Evolutionary conservation across 2,888 invertebrate species (phyloP).

Genomic region (Lochmaea capreae): DNA sequence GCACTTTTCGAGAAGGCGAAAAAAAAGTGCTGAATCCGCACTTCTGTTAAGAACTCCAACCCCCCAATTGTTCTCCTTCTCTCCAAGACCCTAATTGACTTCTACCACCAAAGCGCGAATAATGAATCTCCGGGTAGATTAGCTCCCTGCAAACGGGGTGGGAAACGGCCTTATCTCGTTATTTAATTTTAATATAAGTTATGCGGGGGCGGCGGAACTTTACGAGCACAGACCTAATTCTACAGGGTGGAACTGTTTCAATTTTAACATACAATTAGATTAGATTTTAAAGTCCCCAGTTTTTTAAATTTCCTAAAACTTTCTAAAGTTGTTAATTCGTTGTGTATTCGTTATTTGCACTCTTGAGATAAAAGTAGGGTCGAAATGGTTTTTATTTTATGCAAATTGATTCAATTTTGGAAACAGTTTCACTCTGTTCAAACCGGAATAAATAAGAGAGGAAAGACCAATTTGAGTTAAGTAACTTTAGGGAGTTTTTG

Average conservation of each 20-base stretch:
- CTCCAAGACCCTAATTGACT: slow-evolving; percentile 41
- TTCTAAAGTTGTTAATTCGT: no score
- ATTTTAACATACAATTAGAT: neutral
- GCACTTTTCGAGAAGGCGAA: slow-evolving; percentile 12
- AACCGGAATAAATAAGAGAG: slow-evolving; percentile 13
- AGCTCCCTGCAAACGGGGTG: slow-evolving; percentile 24
- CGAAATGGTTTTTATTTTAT: no score
- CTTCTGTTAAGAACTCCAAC: slow-evolving; percentile 22
- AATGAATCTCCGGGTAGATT: slow-evolving; percentile 33
- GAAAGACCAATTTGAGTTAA: slow-evolving; percentile 27
- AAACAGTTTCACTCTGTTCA: slow-evolving; percentile 1
- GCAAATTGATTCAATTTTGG: no score
- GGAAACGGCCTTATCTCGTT: slow-evolving; percentile 33
- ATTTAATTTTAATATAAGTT: slow-evolving; percentile 38
- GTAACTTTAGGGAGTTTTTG: slow-evolving; percentile 23
- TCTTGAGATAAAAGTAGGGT: no score
- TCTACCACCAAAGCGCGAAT: slow-evolving; percentile 32
- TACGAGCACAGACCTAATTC: slow-evolving; percentile 9
- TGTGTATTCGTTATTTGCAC: no score
- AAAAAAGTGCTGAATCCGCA: slow-evolving; percentile 34
- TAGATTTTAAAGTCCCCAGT: no score
- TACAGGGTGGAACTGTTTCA: neutral
- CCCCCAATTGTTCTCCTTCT: slow-evolving; percentile 25
- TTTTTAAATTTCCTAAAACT: no score
- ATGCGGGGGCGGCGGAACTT: slow-evolving; percentile 26